Evolutionary conservation across 2,797 vertebrate genomes (phyloP).

Genomic region (Eulemur coronatus): DNA sequence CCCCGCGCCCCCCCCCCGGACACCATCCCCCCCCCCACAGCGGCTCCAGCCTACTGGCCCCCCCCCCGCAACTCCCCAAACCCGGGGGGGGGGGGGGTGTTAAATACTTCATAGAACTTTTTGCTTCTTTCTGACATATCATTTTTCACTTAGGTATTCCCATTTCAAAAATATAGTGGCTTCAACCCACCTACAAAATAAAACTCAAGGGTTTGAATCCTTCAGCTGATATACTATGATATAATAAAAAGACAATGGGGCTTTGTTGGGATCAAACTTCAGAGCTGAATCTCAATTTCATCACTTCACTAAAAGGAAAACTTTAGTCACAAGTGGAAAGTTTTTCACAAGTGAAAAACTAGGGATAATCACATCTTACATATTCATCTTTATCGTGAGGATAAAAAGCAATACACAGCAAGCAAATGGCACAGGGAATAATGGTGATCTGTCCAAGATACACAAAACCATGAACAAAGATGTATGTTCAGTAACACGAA

Average conservation of each 20-base stretch:
- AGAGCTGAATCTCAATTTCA: background rate
- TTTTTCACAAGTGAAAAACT: background rate
- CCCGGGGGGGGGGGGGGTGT: no score
- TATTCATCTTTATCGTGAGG: background rate
- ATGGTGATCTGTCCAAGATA: background rate
- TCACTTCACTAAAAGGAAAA: background rate
- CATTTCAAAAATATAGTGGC: background rate
- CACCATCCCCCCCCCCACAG: no score
- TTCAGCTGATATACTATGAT: background rate
- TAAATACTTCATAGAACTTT: background rate
- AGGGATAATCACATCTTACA: background rate
- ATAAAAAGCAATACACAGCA: constrained; percentile 6
- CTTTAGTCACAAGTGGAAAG: background rate
- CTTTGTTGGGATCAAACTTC: background rate
- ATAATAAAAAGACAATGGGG: background rate
- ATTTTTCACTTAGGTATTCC: background rate
- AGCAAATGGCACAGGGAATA: background rate
- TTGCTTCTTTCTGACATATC: background rate
- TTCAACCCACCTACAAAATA: background rate
- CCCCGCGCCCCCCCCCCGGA: no score
- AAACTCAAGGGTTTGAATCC: background rate
- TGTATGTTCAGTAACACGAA: background rate
- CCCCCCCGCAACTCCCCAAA: no score
- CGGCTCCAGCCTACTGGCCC: no score
- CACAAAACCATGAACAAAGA: background rate